Conservation (phyloP, 2,888 invertebrate genomes). For the Galerucella pusilla region DNA sequence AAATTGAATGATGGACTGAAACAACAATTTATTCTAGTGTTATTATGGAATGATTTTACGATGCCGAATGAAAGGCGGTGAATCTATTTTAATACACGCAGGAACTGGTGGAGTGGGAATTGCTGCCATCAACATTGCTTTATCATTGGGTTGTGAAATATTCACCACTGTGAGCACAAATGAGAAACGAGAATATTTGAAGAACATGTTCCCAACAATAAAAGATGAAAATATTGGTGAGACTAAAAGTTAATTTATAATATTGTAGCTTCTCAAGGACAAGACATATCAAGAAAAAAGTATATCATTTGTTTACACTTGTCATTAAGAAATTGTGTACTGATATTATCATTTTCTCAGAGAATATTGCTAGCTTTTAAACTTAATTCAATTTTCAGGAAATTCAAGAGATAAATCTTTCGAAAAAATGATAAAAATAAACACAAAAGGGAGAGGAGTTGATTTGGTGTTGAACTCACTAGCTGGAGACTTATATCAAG, state of each 20-base stretch:
- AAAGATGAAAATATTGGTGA: constrained; percentile 30
- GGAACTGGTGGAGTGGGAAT: constrained; percentile 81
- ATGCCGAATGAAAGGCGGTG: constrained; percentile 51
- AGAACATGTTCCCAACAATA: constrained; percentile 66
- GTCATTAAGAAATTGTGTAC: too few species aligned
- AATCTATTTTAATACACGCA: constrained; percentile 69
- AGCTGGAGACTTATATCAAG: constrained; percentile 87
- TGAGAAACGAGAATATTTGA: constrained; percentile 74
- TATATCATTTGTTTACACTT: too few species aligned
- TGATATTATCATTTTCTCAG: too few species aligned
- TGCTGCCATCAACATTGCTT: constrained; percentile 80
- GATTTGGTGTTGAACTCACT: constrained; percentile 91
- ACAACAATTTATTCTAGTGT: too few species aligned
- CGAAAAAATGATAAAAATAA: constrained; percentile 82
- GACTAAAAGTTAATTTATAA: not conserved
- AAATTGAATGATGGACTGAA: too few species aligned
- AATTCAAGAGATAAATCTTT: constrained; percentile 87
- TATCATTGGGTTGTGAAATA: constrained; percentile 74
- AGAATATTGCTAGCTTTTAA: too few species aligned
- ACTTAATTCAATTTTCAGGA: constrained; percentile 8
- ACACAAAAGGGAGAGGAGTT: constrained; percentile 88
- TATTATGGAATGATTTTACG: constrained; percentile 38
- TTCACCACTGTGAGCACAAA: constrained; percentile 78
- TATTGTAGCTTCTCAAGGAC: not conserved
- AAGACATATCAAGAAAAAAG: too few species aligned